Conservation (phyloP, 2,888 invertebrate genomes). For the Campoplex nolae region DNA sequence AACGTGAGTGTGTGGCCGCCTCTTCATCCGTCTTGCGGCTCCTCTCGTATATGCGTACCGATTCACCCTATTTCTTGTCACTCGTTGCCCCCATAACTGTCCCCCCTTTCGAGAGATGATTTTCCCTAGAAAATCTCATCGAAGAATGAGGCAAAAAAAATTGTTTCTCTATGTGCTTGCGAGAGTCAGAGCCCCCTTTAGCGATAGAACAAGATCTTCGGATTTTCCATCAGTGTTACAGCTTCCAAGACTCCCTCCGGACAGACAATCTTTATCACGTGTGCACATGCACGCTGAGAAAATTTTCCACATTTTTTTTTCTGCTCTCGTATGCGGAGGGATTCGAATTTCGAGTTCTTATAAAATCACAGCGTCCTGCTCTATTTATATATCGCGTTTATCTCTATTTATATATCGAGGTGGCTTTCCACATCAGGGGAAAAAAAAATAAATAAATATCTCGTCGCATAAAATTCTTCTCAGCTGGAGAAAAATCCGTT, state of each 20-base stretch:
- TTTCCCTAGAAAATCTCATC: conserved; percentile 34
- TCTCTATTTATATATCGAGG: conserved; percentile 1
- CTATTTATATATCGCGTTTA: conserved; percentile 25
- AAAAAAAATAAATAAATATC: background rate
- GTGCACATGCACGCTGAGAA: conserved; percentile 8
- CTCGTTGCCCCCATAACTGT: conserved; percentile 35
- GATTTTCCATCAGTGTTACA: conserved; percentile 27
- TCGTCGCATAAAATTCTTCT: background rate
- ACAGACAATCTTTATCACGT: conserved; percentile 38
- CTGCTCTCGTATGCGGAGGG: background rate
- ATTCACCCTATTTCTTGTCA: conserved; percentile 30
- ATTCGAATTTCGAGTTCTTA: conserved; percentile 51
- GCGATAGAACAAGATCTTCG: conserved; percentile 26
- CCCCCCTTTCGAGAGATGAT: conserved; percentile 37
- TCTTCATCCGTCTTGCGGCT: conserved; percentile 39
- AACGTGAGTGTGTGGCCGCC: conserved; percentile 60
- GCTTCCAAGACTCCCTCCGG: conserved; percentile 38
- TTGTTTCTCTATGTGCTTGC: background rate
- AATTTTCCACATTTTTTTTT: conserved; percentile 20
- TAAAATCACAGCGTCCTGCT: conserved; percentile 29
- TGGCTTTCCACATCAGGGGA: background rate
- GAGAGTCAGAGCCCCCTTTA: conserved; percentile 39
- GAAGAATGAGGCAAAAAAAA: conserved; percentile 15
- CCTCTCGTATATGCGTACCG: background rate
- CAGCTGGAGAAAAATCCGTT: background rate